These are phyloP conservation scores for Cuculus canorus DNA, from an alignment of 2,797 vertebrate genomes.

Conservation along the genomic window DNA sequence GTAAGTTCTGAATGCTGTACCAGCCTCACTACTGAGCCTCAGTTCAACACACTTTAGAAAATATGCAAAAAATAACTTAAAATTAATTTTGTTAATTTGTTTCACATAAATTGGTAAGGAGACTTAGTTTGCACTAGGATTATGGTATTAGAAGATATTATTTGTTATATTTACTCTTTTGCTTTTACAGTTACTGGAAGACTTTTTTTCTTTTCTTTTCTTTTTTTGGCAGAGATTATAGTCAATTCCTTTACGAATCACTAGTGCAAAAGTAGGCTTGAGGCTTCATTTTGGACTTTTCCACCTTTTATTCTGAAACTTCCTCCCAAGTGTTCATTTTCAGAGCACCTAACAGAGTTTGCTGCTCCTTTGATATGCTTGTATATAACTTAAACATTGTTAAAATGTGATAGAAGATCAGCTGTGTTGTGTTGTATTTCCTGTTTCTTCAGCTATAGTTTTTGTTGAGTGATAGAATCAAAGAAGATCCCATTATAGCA, in stretches of 20 bases:
- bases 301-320: background rate
- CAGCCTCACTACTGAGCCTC: background rate
- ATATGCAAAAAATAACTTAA: background rate
- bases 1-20: background rate
- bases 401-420: background rate
- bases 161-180: background rate
- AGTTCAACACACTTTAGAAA: background rate
- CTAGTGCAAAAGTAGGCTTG: background rate
- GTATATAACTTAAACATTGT: background rate
- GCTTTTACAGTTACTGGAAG: background rate
- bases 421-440: background rate
- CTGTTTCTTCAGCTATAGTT: background rate
- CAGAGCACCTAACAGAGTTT: background rate
- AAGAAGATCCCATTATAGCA: slow-evolving; percentile 17
- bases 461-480: slow-evolving; percentile 35
- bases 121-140: background rate
- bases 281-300: background rate
- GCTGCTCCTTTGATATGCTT: background rate
- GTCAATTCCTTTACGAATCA: background rate
- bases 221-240: background rate
- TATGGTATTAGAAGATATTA: background rate
- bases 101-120: background rate
- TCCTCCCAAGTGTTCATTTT: background rate
- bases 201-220: background rate
- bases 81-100: background rate